A percentile compares a stretch with the other conserved stretches of the same genome.
phyloP scores from a whole-genome alignment of 2,888 invertebrate genomes.

The Pyrrhosoma nymphula region DNA sequence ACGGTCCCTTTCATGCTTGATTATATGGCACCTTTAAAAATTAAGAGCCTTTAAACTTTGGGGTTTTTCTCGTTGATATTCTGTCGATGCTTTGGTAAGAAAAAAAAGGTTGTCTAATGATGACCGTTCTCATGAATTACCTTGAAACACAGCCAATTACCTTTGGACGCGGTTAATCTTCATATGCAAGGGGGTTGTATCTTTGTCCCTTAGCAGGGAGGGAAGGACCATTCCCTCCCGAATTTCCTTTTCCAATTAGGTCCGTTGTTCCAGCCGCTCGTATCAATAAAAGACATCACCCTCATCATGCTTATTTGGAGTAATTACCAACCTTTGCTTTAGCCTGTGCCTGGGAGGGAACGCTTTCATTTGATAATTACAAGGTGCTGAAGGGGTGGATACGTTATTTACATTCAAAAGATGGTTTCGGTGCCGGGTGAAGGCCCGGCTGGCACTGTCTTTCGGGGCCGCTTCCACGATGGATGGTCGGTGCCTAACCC shows the following conservation, averaged over 20 bases:
- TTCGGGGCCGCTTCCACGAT: slow-evolving; percentile 14
- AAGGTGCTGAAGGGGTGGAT: slow-evolving; percentile 39
- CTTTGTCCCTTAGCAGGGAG: not conserved
- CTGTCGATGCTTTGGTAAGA: not conserved
- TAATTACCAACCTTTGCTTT: slow-evolving; percentile 28
- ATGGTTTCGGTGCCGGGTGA: slow-evolving; percentile 18
- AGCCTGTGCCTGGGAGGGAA: not conserved
- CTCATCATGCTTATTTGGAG: not conserved
- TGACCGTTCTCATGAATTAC: not conserved
- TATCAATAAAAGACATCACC: slow-evolving; percentile 17
- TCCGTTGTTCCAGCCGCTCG: slow-evolving; percentile 18
- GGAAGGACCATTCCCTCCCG: not conserved
- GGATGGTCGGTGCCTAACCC: not conserved
- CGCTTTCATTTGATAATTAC: slow-evolving; percentile 42
- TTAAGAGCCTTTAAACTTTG: not conserved
- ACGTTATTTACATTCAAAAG: slow-evolving; percentile 62
- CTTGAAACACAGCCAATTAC: not conserved
- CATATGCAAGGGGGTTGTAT: slow-evolving; percentile 18
- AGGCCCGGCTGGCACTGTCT: not conserved
- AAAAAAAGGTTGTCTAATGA: not conserved
- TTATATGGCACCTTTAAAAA: not conserved
- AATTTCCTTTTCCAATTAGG: slow-evolving; percentile 20
- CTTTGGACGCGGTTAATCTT: not conserved
- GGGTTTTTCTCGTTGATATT: not conserved
- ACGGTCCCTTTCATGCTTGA: not conserved